phyloP scores from a whole-genome alignment of 2,113 vertebrate species.

The Ictidomys tridecemlineatus region DNA sequence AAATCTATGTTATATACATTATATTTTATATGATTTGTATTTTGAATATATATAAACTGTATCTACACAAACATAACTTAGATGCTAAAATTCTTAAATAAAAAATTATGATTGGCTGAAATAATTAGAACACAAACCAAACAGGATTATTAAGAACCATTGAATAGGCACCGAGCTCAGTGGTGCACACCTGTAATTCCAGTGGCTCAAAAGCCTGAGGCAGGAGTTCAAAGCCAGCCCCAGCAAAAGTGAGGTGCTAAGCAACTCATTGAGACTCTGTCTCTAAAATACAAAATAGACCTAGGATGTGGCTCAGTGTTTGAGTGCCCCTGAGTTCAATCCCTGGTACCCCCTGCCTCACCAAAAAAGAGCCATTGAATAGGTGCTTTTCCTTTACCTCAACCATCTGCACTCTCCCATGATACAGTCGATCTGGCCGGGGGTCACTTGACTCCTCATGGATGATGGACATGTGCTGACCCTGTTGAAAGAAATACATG shows the following conservation, averaged over 20 bases:
- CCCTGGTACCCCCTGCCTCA: too few species aligned
- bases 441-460: constrained; percentile 89
- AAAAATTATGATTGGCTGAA: not conserved
- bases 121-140: not conserved
- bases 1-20: too few species aligned
- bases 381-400: constrained; percentile 90
- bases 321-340: too few species aligned
- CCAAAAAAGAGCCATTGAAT: too few species aligned
- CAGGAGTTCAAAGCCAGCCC: too few species aligned
- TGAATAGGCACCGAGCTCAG: too few species aligned
- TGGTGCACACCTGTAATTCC: too few species aligned
- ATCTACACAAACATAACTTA: not conserved
- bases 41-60: not conserved
- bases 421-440: constrained; percentile 91
- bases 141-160: not conserved
- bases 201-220: too few species aligned
- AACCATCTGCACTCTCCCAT: constrained; percentile 91
- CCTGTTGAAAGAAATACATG: constrained; percentile 84
- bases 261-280: too few species aligned
- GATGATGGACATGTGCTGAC: constrained; percentile 89
- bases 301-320: too few species aligned
- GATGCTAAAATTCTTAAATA: constrained; percentile 14
- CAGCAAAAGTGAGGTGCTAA: too few species aligned
- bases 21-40: not conserved
- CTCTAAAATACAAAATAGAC: too few species aligned